Evolutionary conservation across 2,888 invertebrate genomes (phyloP), one percentile per base, ranked within the genome.

Genomic region (Podabrus alpinus): DNA sequence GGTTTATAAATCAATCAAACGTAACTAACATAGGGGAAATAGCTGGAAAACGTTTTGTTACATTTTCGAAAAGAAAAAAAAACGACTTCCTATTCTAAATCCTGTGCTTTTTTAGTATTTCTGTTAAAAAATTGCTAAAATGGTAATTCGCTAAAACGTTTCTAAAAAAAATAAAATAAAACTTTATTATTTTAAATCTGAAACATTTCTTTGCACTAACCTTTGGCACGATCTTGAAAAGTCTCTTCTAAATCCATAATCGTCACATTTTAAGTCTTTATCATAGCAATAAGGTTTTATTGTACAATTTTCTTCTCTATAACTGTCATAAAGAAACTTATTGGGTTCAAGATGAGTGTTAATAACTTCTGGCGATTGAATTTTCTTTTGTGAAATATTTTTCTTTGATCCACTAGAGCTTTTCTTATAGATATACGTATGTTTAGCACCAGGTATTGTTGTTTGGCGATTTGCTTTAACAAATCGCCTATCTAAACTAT

Each of bases 401-500:
- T 67, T 77, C 3, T 29, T 29, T 17, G 72, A 60, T 45, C 67
- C 61, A 5, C 88, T 87, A 78, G 88, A 87, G 79, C 88, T 88
- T 79, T 89, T 89, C 79, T 89, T 89, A 82, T 89, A 71, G 29
- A 69, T 66, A 64, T 71, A 69, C 21, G 73, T 60, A 64, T 77
- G 76, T 62, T 71, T 76, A n/a, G 29, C 67, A 16, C 19, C 69
- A 68, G 67, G 61, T 67, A 21, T 15, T 19, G 62, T 13, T 62
- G 72, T 66, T 29, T 78, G 78, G 68, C 76, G 72, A 71, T 79
- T 78, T 16, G 75, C 72, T 64, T 78, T 76, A 9, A 62, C 80
- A 9, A 79, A 75, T 79, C 85, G 84, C 70, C 88, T 85, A 83
- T 90, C 90, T 82, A 90, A 82, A 79, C 89, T 89, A 80, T 87